Percentiles rank a stretch among this genome's conserved stretches.
Conservation (phyloP, 2,797 vertebrate genomes). For the Semaprochilodus insignis region DNA sequence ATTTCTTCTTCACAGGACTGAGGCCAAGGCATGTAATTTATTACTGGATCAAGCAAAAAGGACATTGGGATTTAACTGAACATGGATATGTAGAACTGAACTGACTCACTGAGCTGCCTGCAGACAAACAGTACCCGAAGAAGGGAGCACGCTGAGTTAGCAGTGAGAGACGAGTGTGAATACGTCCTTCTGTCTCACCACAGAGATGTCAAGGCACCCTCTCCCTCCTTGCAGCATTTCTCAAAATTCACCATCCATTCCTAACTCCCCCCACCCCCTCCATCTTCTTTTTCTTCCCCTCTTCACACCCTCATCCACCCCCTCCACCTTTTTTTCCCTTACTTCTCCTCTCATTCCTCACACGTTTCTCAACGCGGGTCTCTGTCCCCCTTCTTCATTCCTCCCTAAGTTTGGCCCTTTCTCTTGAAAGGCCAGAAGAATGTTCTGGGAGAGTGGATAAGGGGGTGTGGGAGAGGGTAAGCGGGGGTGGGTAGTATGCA, state of each 20-base stretch:
- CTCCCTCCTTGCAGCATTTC: slow-evolving; percentile 52
- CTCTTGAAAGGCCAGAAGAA: slow-evolving; percentile 60
- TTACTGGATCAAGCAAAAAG: slow-evolving; percentile 3
- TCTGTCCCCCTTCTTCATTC: slow-evolving; percentile 49
- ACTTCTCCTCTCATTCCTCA: slow-evolving; percentile 42
- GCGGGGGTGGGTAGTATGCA: slow-evolving; percentile 40
- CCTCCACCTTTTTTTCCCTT: slow-evolving; percentile 21
- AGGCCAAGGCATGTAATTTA: slow-evolving; percentile 16
- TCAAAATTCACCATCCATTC: slow-evolving; percentile 51
- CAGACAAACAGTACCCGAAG: slow-evolving; percentile 44
- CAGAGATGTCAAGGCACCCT: slow-evolving; percentile 53
- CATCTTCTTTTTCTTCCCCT: slow-evolving; percentile 34
- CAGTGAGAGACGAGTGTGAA: slow-evolving; percentile 50
- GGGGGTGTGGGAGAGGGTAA: slow-evolving; percentile 42
- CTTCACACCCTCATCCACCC: slow-evolving; percentile 42
- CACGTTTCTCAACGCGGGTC: slow-evolving; percentile 44
- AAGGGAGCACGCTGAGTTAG: slow-evolving; percentile 46
- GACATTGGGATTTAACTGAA: slow-evolving; percentile 11
- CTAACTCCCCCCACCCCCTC: background rate
- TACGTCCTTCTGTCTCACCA: slow-evolving; percentile 55
- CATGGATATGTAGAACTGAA: slow-evolving; percentile 38
- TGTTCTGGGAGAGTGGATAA: slow-evolving; percentile 55
- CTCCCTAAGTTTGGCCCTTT: slow-evolving; percentile 52
- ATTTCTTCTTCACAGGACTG: slow-evolving; percentile 13
- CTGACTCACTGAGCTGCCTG: slow-evolving; percentile 34